These are phyloP conservation scores for Zaprionus gabonicus DNA, from an alignment of 1,140 invertebrate genomes.

Conservation along the genomic window DNA sequence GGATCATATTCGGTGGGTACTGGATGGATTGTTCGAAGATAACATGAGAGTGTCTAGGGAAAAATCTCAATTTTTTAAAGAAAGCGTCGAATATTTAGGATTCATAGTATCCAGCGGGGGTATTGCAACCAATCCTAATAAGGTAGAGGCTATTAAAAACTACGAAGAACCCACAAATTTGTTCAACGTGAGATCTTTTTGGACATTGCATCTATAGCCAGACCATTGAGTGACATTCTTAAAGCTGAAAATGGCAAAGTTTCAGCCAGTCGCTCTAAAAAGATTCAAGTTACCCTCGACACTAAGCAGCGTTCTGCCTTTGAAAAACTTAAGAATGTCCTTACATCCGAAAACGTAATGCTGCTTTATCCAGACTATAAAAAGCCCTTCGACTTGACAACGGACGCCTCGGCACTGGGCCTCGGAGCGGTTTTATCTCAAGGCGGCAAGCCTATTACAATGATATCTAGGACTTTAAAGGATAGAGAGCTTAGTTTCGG, in stretches of 20 bases:
- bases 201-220: not conserved
- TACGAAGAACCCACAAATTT: not conserved
- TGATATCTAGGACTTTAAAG: slow-evolving; percentile 13
- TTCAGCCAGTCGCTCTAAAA: not conserved
- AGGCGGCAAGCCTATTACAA: slow-evolving; percentile 16
- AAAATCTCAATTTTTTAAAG: slow-evolving; percentile 6
- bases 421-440: slow-evolving; percentile 10
- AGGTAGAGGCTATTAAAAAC: not conserved
- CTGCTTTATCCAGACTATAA: slow-evolving; percentile 2
- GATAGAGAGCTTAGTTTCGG: not conserved
- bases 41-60: slow-evolving; percentile 4
- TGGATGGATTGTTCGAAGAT: not conserved
- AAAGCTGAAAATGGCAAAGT: slow-evolving; percentile 14
- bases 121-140: not conserved
- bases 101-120: not conserved
- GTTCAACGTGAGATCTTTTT: not conserved
- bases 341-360: slow-evolving; percentile 3
- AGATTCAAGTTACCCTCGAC: not conserved
- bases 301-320: not conserved
- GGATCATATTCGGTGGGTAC: not conserved
- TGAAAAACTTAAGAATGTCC: not conserved
- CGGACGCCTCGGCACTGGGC: slow-evolving; percentile 1
- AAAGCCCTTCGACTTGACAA: slow-evolving; percentile 3
- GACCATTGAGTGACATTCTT: not conserved
- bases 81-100: slow-evolving; percentile 1